Conservation (phyloP, 2,888 invertebrate genomes). For the Congeria kusceri region DNA sequence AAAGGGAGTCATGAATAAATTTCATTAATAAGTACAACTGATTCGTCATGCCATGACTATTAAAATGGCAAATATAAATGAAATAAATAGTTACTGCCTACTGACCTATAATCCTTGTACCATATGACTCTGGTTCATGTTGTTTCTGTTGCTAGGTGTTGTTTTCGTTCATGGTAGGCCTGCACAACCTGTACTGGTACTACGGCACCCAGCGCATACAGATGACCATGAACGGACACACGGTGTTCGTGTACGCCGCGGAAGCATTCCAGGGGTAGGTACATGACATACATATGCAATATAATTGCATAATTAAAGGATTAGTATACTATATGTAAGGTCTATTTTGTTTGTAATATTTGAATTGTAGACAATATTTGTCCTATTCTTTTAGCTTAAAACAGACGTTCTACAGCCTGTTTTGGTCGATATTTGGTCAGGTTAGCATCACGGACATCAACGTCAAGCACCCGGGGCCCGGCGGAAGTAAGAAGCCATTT, state of each 20-base stretch:
- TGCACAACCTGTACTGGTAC: slow-evolving; percentile 86
- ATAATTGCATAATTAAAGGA: too few species aligned
- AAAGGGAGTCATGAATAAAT: too few species aligned
- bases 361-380: neutral
- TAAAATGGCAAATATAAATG: too few species aligned
- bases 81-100: too few species aligned
- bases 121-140: too few species aligned
- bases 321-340: too few species aligned
- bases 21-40: too few species aligned
- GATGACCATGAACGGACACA: slow-evolving; percentile 76
- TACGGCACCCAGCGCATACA: slow-evolving; percentile 84
- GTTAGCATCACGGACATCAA: slow-evolving; percentile 82
- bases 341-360: too few species aligned
- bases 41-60: too few species aligned
- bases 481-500: slow-evolving; percentile 71
- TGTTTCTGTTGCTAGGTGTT: slow-evolving; percentile 74
- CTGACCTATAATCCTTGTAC: too few species aligned
- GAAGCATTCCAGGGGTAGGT: slow-evolving; percentile 85
- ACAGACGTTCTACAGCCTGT: slow-evolving; percentile 84
- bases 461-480: slow-evolving; percentile 79
- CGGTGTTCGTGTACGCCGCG: slow-evolving; percentile 80
- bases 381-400: slow-evolving; percentile 79
- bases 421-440: slow-evolving; percentile 86
- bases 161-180: slow-evolving; percentile 85
- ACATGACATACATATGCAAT: too few species aligned